phyloP scores from a whole-genome alignment of 2,113 vertebrate genomes.

The Octodon degus region DNA sequence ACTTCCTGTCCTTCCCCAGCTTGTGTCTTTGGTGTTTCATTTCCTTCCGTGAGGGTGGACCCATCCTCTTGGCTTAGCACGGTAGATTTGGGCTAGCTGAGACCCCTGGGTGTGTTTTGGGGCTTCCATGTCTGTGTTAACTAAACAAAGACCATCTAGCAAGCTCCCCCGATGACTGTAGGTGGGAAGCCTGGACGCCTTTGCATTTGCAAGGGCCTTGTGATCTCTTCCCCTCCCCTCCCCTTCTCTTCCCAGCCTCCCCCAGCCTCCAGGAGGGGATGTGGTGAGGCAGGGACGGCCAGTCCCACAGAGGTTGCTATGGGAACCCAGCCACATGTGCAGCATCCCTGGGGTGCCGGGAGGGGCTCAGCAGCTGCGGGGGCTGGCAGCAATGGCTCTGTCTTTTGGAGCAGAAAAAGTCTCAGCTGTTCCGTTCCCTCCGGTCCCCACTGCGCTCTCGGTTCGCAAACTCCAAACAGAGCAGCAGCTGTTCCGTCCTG shows the following conservation, averaged over 20 bases:
- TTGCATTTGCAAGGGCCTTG: background rate
- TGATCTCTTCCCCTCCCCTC: background rate
- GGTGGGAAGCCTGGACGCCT: background rate
- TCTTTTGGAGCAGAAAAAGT: constrained; percentile 70
- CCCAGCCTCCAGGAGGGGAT: background rate
- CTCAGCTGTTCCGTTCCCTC: constrained; percentile 13
- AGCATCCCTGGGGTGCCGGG: background rate
- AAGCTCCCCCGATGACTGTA: background rate
- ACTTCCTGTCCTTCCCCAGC: background rate
- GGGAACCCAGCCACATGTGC: constrained; percentile 59
- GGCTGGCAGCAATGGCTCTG: background rate
- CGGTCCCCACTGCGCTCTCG: background rate
- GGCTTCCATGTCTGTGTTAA: background rate
- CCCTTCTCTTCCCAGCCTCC: background rate
- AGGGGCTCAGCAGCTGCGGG: constrained; percentile 10
- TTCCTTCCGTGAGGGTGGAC: background rate
- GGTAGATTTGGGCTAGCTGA: background rate
- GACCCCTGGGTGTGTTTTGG: background rate
- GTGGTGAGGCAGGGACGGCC: background rate
- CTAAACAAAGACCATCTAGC: background rate
- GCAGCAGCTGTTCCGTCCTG: constrained; percentile 50
- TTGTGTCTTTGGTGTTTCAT: background rate
- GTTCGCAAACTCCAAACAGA: constrained; percentile 17
- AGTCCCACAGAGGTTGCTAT: constrained; percentile 53
- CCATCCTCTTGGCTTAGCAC: background rate